Conservation (phyloP, 1,140 invertebrate genomes). For the Ylistrum balloti region DNA sequence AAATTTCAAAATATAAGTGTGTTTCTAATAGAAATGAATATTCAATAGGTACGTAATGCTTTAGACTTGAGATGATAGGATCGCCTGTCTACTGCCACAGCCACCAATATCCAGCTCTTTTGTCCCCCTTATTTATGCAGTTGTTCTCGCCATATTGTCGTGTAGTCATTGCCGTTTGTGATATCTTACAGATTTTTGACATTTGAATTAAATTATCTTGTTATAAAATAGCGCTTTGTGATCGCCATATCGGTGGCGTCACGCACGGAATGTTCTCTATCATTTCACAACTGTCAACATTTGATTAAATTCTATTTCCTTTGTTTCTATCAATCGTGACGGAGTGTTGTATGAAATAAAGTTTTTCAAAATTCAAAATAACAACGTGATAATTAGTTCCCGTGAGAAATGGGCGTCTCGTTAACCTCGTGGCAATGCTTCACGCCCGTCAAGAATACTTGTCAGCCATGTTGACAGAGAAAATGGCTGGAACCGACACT, state of each 20-base stretch:
- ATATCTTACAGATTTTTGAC: slow-evolving; percentile 36
- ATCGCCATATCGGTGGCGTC: neutral
- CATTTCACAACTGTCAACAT: neutral
- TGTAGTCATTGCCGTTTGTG: neutral
- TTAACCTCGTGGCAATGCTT: neutral
- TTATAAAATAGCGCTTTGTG: slow-evolving; percentile 11
- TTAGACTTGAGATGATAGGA: neutral
- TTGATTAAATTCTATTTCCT: slow-evolving; percentile 40
- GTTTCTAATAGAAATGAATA: neutral
- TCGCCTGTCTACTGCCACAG: neutral
- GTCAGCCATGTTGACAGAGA: neutral
- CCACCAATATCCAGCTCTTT: neutral
- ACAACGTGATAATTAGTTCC: neutral
- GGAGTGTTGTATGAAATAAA: neutral
- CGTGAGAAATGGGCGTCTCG: neutral
- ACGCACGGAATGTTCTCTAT: neutral
- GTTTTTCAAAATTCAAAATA: slow-evolving; percentile 20
- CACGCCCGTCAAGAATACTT: neutral
- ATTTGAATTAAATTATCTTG: slow-evolving; percentile 30
- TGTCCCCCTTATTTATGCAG: neutral
- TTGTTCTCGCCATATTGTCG: slow-evolving; percentile 9
- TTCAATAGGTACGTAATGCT: neutral
- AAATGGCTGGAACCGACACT: neutral
- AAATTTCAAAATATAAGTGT: neutral
- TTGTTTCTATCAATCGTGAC: neutral